Conservation (phyloP, 1,140 invertebrate species). For the Leguminivora glycinivorella region DNA sequence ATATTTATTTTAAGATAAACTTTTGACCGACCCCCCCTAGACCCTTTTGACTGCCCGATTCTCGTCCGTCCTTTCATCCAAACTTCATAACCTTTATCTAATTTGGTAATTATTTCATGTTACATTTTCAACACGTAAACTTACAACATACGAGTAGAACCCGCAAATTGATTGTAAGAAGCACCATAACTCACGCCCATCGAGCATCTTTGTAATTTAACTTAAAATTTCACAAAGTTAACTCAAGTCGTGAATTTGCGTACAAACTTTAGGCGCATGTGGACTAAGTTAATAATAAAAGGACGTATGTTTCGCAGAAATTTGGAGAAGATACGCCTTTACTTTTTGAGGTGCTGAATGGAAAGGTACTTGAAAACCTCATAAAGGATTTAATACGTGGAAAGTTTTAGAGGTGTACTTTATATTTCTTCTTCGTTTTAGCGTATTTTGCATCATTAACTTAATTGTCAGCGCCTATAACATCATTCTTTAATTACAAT, state of each 20-base stretch:
- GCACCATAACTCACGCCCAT: background rate
- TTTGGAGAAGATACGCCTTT: background rate
- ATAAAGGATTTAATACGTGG: constrained; percentile 22
- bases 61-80: no score
- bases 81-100: no score
- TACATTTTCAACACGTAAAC: background rate
- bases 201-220: constrained; percentile 19
- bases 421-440: background rate
- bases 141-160: background rate
- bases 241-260: constrained; percentile 7
- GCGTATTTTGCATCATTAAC: background rate
- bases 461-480: background rate
- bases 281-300: background rate
- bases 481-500: no score
- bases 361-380: constrained; percentile 13
- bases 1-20: no score
- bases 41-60: no score
- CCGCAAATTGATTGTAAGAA: constrained; percentile 4
- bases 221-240: constrained; percentile 16
- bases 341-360: background rate
- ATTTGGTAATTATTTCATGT: no score
- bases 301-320: background rate
- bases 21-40: no score
- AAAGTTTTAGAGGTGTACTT: background rate
- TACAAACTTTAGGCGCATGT: background rate